Percentiles rank a stretch among this genome's conserved stretches.
phyloP scores from a whole-genome alignment of 2,797 vertebrate species.

The Neosilurus mollespiculum region DNA sequence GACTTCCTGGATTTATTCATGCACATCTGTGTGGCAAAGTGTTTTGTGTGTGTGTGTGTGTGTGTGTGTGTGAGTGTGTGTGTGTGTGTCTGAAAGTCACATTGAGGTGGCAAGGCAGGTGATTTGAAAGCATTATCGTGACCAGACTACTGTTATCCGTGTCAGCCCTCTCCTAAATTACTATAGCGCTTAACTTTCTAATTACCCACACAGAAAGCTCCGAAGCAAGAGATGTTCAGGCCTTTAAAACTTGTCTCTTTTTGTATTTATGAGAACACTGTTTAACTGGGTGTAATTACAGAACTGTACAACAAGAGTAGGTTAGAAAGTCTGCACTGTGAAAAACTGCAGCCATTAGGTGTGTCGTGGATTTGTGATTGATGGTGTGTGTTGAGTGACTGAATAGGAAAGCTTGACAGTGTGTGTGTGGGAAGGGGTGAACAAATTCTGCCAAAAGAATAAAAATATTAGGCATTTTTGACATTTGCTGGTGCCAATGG shows the following conservation, averaged over 20 bases:
- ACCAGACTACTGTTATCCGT: conserved; percentile 48
- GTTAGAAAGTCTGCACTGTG: conserved; percentile 2
- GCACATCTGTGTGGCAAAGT: conserved; percentile 50
- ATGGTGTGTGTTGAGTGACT: neutral
- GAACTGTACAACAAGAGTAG: neutral
- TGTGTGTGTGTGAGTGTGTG: conserved; percentile 33
- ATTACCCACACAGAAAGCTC: conserved; percentile 45
- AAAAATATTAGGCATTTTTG: neutral
- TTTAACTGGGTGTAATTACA: conserved; percentile 37
- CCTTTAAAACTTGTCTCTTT: conserved; percentile 24
- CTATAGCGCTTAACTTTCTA: conserved; percentile 47
- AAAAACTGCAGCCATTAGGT: neutral
- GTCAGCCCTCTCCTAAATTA: conserved; percentile 51
- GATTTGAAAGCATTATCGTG: conserved; percentile 50
- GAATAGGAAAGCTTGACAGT: neutral
- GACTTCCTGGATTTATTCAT: conserved; percentile 58
- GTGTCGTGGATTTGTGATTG: conserved; percentile 6
- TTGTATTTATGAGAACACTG: conserved; percentile 39
- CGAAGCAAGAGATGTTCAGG: conserved; percentile 20
- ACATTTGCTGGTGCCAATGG: neutral
- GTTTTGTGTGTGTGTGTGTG: conserved; percentile 22
- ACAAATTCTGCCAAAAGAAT: neutral
- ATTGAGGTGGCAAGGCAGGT: conserved; percentile 52
- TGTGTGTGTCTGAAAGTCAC: conserved; percentile 44
- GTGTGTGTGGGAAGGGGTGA: too few relatives aligned